Conservation (phyloP, 2,888 invertebrate genomes). For the Acronicta leporina region DNA sequence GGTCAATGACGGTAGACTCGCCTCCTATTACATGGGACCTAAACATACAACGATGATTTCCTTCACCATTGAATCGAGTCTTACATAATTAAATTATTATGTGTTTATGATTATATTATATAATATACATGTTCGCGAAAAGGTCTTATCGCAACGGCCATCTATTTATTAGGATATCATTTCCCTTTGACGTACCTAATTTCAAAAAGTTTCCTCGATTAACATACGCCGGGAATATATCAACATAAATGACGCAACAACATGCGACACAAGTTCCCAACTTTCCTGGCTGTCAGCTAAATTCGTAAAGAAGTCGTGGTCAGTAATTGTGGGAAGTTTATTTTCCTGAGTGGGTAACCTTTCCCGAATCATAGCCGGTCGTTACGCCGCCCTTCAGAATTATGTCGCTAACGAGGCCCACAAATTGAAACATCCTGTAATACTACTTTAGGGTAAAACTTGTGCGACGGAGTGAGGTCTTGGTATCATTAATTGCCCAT, state of each 20-base stretch:
- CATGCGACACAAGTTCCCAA: slow-evolving; percentile 8
- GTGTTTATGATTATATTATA: too few species aligned
- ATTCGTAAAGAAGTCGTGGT: slow-evolving; percentile 13
- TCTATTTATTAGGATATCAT: too few species aligned
- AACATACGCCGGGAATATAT: slow-evolving; percentile 22
- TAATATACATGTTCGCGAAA: too few species aligned
- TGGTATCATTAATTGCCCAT: slow-evolving; percentile 1
- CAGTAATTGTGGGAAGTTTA: slow-evolving; percentile 31
- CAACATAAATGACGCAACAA: slow-evolving; percentile 23
- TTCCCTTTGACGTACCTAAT: neutral
- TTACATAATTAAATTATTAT: too few species aligned
- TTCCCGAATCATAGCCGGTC: slow-evolving; percentile 17
- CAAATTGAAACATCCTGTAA: slow-evolving; percentile 7
- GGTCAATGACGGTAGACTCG: too few species aligned
- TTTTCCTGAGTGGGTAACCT: slow-evolving; percentile 27
- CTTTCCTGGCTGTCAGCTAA: slow-evolving; percentile 9
- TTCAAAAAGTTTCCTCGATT: slow-evolving; percentile 8
- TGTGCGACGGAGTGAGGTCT: neutral
- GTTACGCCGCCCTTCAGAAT: slow-evolving; percentile 15
- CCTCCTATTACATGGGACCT: too few species aligned
- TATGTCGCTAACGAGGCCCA: slow-evolving; percentile 2
- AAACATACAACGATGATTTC: too few species aligned
- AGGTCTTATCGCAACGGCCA: too few species aligned
- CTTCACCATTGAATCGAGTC: too few species aligned
- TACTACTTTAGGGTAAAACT: neutral